Evolutionary conservation across 2,888 invertebrate species (phyloP), one percentile per base, ranked within the genome.

Genomic region (Aleiodes leptofemur): DNA sequence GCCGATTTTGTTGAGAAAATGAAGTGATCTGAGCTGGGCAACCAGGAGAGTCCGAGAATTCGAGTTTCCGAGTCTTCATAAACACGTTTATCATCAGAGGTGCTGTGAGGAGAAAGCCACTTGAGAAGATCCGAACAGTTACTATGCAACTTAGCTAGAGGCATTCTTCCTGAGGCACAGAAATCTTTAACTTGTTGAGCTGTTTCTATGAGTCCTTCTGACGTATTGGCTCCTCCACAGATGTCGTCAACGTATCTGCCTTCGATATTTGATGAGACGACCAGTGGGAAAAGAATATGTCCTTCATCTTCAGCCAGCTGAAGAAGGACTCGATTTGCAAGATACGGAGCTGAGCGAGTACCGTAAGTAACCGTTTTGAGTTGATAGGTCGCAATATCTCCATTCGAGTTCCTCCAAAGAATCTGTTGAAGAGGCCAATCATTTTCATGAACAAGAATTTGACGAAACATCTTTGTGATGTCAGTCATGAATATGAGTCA

Each of bases 1-100:
- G 72, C 72, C 74, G 23, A 56, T 11, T 23, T 64, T 11, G 23
- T 56, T 23, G 29, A 23, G 23, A 56, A 56, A 7, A 29, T 23
- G 9, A 23, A 56, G 13, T 9, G 29, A 16, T 56, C 56, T 4
- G 56, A 56, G 14, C 8, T 16, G 1, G 56, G 16, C 56, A 14
- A 1, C 16, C 56, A 16, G 11, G 14, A 16, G 9, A 56, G 23
- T 56, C 16, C 14, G 56, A 56, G 56, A 16, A 23, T 23, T 23
- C 23, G 23, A 23, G 23, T 23, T 23, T 23, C 23, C 23, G 23
- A 23, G 23, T 1, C 56, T 23, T 56, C 56, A 23, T 56, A 16
- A 3, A 16, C 8, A 4, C 56, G 16, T 8, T 56, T 31, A 4
- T 56, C 8, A 6, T 56, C 4, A 14, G 23, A 16, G 2, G 16